These are phyloP conservation scores for Aculops lycopersici DNA, from an alignment of 1,140 invertebrate genomes.

Conservation along the genomic window DNA sequence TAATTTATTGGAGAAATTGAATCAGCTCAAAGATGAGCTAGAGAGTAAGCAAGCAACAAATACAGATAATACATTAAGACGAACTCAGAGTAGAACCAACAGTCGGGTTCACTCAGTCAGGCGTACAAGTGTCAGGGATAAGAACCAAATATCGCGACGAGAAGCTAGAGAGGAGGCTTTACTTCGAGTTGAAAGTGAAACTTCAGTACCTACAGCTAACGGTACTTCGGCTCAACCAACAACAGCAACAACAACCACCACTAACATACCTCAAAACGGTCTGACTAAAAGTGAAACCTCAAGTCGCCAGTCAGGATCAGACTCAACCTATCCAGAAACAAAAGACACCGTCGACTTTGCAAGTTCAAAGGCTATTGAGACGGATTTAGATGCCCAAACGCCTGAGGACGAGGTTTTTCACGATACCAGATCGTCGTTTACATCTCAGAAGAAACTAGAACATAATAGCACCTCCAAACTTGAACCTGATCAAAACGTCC, in stretches of 20 bases:
- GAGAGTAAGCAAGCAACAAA: constrained; percentile 20
- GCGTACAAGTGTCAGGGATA: constrained; percentile 69
- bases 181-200: constrained; percentile 12
- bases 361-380: too few species aligned
- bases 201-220: neutral
- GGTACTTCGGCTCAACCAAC: neutral
- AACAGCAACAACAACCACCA: neutral
- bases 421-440: too few species aligned
- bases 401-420: too few species aligned
- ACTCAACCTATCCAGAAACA: too few species aligned
- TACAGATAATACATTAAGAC: constrained; percentile 12
- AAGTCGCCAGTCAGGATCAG: too few species aligned
- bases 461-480: too few species aligned
- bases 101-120: constrained; percentile 39
- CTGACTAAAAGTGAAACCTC: too few species aligned
- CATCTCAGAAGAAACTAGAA: too few species aligned
- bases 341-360: too few species aligned
- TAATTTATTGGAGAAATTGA: constrained; percentile 57
- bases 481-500: too few species aligned
- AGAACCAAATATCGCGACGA: constrained; percentile 65
- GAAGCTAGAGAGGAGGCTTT: constrained; percentile 64
- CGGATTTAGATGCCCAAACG: too few species aligned
- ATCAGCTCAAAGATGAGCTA: constrained; percentile 56
- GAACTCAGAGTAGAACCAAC: constrained; percentile 14
- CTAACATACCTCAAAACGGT: too few species aligned